A percentile compares a stretch with the other conserved stretches of the same genome.
Evolutionary conservation across 2,797 vertebrate genomes (phyloP).

Genomic region (Oreortyx pictus): DNA sequence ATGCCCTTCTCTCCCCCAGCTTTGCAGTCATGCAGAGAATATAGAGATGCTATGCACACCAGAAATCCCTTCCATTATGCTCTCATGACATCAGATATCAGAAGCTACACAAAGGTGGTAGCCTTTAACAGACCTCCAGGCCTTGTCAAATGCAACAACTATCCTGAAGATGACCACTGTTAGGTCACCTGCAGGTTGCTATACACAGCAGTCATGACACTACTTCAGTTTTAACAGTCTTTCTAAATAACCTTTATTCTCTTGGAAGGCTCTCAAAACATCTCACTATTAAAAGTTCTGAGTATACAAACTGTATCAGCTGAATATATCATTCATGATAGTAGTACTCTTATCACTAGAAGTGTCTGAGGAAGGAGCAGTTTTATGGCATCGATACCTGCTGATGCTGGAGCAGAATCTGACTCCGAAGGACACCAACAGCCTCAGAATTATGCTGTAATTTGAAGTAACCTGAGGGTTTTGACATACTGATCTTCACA

Average conservation of each 20-base stretch:
- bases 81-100: background rate
- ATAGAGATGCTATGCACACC: background rate
- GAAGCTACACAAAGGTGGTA: background rate
- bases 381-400: background rate
- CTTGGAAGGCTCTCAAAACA: background rate
- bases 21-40: background rate
- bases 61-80: background rate
- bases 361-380: background rate
- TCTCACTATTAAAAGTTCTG: background rate
- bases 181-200: background rate
- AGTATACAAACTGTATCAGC: background rate
- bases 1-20: background rate
- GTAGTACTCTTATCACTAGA: background rate
- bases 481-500: background rate
- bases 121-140: background rate
- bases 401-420: background rate
- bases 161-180: background rate
- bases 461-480: background rate
- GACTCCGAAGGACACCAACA: background rate
- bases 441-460: background rate
- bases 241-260: background rate
- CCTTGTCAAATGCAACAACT: background rate
- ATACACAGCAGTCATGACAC: background rate
- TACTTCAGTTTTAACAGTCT: background rate
- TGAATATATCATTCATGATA: background rate